Evolutionary conservation across 2,888 invertebrate genomes (phyloP), one percentile per base, ranked within the genome.

Genomic region (Diadegma fenestrale): DNA sequence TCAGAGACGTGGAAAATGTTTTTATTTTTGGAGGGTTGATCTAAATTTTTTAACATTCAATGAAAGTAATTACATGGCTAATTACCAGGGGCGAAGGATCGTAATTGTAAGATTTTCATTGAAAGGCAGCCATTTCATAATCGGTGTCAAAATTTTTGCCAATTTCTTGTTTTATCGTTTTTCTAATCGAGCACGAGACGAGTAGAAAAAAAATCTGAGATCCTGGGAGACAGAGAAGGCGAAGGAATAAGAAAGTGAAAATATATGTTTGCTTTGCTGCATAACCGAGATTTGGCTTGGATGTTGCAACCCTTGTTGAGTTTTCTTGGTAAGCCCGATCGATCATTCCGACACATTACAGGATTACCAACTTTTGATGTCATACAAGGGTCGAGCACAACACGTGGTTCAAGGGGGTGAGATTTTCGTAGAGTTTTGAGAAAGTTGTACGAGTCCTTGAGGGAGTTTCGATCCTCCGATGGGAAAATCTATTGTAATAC

Each of bases 281-380:
- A 58, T 43, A 37, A 37, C n/a, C 22, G 48, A 43, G 22, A 22
- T 45, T 10, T 58, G 14, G 26, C 37, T 37, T 58, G n/a, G 30
- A 45, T 66, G 75, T 64, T 79, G 41, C 30, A 68, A 33, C n/a
- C 26, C 64, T 30, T 41, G 26, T 45, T 58, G 26, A 17, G 14
- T 51, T 69, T 71, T 51, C 41, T 63, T 43, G 2, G 33, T 37
- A 61, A 80, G 58, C n/a, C 48, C 84, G 77, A 84, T 84, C 84
- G 80, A 84, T 84, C 84, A 84, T 48, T 58, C 51, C 69, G 76
- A 80, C 43, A 80, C 43, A 77, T 80, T 58, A 72, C 76, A 37
- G 76, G 77, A 84, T 84, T 84, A 84, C 80, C 45, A 84, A 77
- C 71, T 84, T 80, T 41, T 12, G 64, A 51, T 79, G 61, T 80